A percentile compares a stretch with the other conserved stretches of the same genome.
Conservation (phyloP, 2,113 vertebrate species). For the Phocoena sinus region DNA sequence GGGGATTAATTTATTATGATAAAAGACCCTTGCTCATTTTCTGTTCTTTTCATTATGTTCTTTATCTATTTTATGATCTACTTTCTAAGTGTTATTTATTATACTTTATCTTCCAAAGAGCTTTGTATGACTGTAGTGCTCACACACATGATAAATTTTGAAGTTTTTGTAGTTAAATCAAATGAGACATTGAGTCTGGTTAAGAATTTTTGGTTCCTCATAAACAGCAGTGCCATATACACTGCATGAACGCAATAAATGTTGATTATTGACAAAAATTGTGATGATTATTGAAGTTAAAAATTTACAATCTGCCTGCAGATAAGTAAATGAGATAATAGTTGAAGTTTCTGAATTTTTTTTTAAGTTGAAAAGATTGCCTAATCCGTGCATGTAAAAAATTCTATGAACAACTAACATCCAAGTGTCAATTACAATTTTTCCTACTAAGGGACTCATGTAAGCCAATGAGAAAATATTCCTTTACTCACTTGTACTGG, state of each 20-base stretch:
- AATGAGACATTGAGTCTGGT: background rate
- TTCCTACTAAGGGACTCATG: slow-evolving; percentile 67
- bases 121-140: background rate
- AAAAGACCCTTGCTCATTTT: slow-evolving; percentile 26
- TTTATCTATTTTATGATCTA: background rate
- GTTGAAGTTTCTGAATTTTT: background rate
- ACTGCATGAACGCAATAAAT: background rate
- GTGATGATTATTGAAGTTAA: background rate
- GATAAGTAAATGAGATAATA: background rate
- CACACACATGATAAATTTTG: slow-evolving; percentile 26
- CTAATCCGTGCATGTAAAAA: background rate
- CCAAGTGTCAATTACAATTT: background rate
- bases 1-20: slow-evolving; percentile 25
- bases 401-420: background rate
- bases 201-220: slow-evolving; percentile 30
- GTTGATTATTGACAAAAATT: background rate
- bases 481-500: background rate
- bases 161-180: slow-evolving; percentile 37
- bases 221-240: background rate
- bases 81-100: slow-evolving; percentile 42
- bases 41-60: background rate
- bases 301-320: background rate
- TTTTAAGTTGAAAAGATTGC: background rate
- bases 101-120: slow-evolving; percentile 33
- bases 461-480: slow-evolving; percentile 47